Conservation (phyloP, 1,140 invertebrate genomes). For the Potamilus streckersoni region DNA sequence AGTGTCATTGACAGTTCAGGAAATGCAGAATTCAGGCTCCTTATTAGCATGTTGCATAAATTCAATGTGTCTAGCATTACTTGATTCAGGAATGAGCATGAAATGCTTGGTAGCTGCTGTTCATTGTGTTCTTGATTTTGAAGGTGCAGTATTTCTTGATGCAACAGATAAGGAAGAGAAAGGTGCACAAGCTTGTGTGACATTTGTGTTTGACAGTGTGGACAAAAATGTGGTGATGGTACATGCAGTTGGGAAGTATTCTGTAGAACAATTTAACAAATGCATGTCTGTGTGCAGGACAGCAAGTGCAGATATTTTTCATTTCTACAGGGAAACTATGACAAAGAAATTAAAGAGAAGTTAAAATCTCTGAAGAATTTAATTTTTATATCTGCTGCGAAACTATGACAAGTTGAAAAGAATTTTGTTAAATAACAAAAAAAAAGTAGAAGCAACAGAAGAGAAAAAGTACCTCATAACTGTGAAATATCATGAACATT, state of each 20-base stretch:
- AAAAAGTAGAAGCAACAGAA: no score
- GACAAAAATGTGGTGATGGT: slow-evolving; percentile 49
- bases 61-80: slow-evolving; percentile 81
- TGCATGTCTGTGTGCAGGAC: slow-evolving; percentile 44
- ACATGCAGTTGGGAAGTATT: slow-evolving; percentile 48
- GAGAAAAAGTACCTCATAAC: no score
- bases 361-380: no score
- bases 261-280: slow-evolving; percentile 52
- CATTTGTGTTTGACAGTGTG: slow-evolving; percentile 62
- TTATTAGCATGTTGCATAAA: slow-evolving; percentile 87
- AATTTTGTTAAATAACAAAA: no score
- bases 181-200: slow-evolving; percentile 37
- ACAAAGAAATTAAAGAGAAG: no score
- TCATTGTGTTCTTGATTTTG: slow-evolving; percentile 76
- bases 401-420: no score
- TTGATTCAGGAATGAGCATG: slow-evolving; percentile 85
- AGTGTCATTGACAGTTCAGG: slow-evolving; percentile 84
- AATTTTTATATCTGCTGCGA: no score
- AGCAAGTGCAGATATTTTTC: slow-evolving; percentile 52
- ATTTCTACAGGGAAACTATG: slow-evolving; percentile 58
- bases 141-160: slow-evolving; percentile 77
- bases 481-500: slow-evolving; percentile 21
- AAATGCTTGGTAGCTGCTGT: slow-evolving; percentile 81
- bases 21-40: slow-evolving; percentile 86
- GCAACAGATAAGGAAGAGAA: slow-evolving; percentile 71